Evolutionary conservation across 2,888 invertebrate species (phyloP), one percentile per base, ranked within the genome.

Genomic region (Plusia festucae): DNA sequence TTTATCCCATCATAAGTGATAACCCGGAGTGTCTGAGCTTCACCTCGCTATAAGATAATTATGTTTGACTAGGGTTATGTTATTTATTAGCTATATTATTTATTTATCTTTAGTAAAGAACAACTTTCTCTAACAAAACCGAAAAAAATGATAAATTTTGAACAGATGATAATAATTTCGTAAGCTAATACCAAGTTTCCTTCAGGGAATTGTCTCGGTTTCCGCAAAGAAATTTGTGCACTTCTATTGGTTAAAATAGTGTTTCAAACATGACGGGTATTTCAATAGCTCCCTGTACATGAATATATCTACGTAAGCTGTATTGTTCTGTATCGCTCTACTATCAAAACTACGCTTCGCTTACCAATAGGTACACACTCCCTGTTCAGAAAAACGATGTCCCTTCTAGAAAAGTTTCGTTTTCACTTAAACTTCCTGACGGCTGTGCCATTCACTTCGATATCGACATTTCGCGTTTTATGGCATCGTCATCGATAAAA

Each of bases 1-100:
- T 79, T 73, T 59, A 60, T 57, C 60, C 80, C 32, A 22, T 58
- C 77, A 67, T 51, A 58, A 68, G 18, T 24, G 81, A 79, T 79
- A 79, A 81, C 72, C 68, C 34, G 32, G 54, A 70, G 52, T 74
- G 52, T 44, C 56, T 18, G 13, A 51, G 46, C 46, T 49, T 49
- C 46, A 49, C 46, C 46, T 49, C 46, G 11, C 4, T 13, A 7
- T 49, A 11, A 40, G 7, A 40, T 40, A 40, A 5, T 5, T 11
- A 5, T 15, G 4, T 2, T 15, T 4, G 15, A n/a, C n/a, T 15
- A 34, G 2, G 15, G 0, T 40, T 5, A 40, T 15, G 18, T n/a
- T 9, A 18, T 46, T 16, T 46, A 0, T 18, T 16, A 46, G 9
- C 15, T 15, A 15, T 15, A 15, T 13, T 32, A n/a, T n/a, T n/a